Evolutionary conservation across 2,888 invertebrate species (phyloP).

Genomic region (Philonicus albiceps): DNA sequence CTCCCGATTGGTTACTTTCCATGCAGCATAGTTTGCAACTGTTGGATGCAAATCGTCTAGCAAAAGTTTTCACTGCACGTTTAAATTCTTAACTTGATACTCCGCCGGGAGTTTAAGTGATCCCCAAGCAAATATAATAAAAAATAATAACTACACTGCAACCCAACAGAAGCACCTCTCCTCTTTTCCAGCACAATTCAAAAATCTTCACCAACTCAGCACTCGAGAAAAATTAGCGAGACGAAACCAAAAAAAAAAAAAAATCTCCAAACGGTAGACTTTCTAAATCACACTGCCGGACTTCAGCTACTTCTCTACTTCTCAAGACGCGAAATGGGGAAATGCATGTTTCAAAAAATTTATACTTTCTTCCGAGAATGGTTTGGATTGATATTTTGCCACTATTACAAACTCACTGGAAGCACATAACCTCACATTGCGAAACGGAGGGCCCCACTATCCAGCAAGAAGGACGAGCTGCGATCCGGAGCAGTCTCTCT

Average conservation of each 20-base stretch:
- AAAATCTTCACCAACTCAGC: neutral
- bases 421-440: neutral
- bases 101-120: neutral
- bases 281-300: neutral
- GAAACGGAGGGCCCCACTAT: neutral
- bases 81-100: neutral
- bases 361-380: neutral
- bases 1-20: neutral
- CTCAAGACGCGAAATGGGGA: neutral
- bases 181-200: neutral
- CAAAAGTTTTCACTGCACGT: neutral
- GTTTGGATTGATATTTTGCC: neutral
- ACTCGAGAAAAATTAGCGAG: neutral
- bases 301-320: neutral
- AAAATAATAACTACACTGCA: neutral
- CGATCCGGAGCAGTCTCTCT: neutral
- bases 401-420: neutral
- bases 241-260: neutral
- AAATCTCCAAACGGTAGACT: neutral
- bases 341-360: neutral
- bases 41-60: neutral
- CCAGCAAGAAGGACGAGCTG: neutral
- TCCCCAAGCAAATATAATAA: neutral
- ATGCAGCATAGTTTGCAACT: neutral
- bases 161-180: neutral